A percentile compares a stretch with the other conserved stretches of the same genome.
Evolutionary conservation across 2,888 invertebrate species (phyloP).

Genomic region (Xestobium rufovillosum): DNA sequence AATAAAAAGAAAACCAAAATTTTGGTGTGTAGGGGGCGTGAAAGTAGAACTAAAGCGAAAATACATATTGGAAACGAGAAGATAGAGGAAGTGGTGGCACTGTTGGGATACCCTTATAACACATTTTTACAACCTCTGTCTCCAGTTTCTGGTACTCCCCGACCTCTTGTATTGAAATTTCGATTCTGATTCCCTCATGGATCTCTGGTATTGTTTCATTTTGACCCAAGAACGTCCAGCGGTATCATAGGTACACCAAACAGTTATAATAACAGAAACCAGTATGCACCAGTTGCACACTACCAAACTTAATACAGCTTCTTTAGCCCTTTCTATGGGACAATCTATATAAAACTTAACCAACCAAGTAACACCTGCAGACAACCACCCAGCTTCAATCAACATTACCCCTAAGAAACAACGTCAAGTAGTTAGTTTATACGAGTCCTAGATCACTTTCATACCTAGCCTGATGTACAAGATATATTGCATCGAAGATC

Average conservation of each 20-base stretch:
- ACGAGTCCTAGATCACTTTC: no score
- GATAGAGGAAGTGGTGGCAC: no score
- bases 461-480: conserved; percentile 71
- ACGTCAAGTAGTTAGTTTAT: conserved; percentile 13
- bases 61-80: no score
- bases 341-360: conserved; percentile 59
- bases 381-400: conserved; percentile 67
- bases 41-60: no score
- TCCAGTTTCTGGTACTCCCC: conserved; percentile 74
- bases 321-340: conserved; percentile 60
- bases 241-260: conserved; percentile 81
- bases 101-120: no score
- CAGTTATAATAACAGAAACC: conserved; percentile 63
- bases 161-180: conserved; percentile 68
- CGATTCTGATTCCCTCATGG: conserved; percentile 69
- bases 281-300: conserved; percentile 71
- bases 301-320: conserved; percentile 66
- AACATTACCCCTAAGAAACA: conserved; percentile 59
- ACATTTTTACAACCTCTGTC: conserved; percentile 69
- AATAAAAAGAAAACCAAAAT: no score
- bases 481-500: conserved; percentile 70
- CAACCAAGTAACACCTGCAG: conserved; percentile 67
- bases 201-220: conserved; percentile 80
- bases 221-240: conserved; percentile 87
- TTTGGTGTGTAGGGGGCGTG: no score